Evolutionary conservation across 2,888 invertebrate species (phyloP).

Genomic region (Drosophila birchii): DNA sequence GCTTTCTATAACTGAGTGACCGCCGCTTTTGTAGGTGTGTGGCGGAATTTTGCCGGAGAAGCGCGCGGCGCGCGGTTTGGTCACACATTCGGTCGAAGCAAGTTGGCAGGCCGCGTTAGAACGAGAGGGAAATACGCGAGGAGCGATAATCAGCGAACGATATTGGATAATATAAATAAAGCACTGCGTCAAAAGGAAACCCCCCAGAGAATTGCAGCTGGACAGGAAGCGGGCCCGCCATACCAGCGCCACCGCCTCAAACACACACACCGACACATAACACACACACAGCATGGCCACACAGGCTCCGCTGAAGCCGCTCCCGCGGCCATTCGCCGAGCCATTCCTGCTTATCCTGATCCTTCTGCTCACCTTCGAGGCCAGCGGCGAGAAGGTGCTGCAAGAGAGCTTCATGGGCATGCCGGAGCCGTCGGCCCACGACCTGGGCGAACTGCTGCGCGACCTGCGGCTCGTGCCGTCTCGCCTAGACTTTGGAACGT

Average conservation of each 20-base stretch:
- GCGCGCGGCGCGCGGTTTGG: background rate
- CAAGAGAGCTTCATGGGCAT: constrained; percentile 62
- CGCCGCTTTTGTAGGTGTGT: constrained; percentile 1
- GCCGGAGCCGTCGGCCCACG: constrained; percentile 59
- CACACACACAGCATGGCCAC: constrained; percentile 49
- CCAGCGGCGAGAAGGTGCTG: constrained; percentile 54
- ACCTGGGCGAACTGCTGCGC: constrained; percentile 74
- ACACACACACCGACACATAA: background rate
- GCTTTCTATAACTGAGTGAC: constrained; percentile 19
- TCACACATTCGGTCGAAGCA: background rate
- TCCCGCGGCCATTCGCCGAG: constrained; percentile 43
- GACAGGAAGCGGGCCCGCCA: constrained; percentile 17
- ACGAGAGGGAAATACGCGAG: constrained; percentile 7
- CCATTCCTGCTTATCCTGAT: constrained; percentile 36
- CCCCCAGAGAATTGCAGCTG: constrained; percentile 15
- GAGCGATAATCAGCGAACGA: constrained; percentile 68
- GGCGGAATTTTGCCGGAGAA: background rate
- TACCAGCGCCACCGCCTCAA: constrained; percentile 30
- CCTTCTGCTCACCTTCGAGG: constrained; percentile 18
- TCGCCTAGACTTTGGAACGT: constrained; percentile 86
- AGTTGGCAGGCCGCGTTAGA: constrained; percentile 4
- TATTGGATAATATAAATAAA: constrained; percentile 74
- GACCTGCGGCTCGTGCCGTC: constrained; percentile 85
- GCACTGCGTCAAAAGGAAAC: constrained; percentile 26
- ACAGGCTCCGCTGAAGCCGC: constrained; percentile 38